A percentile compares a stretch with the other conserved stretches of the same genome.
Evolutionary conservation across 1,140 invertebrate genomes (phyloP).

Genomic region (Drosophila triauraria): DNA sequence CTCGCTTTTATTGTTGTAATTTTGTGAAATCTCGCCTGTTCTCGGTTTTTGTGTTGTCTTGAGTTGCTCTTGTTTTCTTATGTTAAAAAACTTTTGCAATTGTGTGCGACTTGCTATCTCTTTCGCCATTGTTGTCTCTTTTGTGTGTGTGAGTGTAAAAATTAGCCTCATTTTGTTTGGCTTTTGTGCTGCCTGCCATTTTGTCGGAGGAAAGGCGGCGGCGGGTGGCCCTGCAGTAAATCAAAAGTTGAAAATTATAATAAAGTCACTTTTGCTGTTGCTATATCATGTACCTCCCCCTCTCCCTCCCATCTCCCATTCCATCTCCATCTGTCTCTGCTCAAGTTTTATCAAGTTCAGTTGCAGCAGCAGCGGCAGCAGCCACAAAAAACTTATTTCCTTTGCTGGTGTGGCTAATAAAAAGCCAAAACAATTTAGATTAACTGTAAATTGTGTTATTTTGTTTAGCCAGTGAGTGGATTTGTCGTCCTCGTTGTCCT

Average conservation of each 20-base stretch:
- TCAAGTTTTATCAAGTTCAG: slow-evolving; percentile 79
- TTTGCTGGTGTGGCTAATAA: slow-evolving; percentile 71
- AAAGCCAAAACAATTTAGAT: slow-evolving; percentile 81
- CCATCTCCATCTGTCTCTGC: slow-evolving; percentile 34
- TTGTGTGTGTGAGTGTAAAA: slow-evolving; percentile 57
- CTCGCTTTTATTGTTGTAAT: slow-evolving; percentile 80
- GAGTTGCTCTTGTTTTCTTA: slow-evolving; percentile 56
- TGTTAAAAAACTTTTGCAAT: slow-evolving; percentile 76
- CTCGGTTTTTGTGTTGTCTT: slow-evolving; percentile 8
- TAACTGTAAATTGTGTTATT: slow-evolving; percentile 84
- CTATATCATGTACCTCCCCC: slow-evolving; percentile 60
- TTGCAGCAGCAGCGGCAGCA: slow-evolving; percentile 72
- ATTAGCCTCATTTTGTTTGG: slow-evolving; percentile 78
- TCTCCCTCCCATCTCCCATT: neutral
- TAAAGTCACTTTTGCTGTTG: slow-evolving; percentile 78
- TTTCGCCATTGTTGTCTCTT: slow-evolving; percentile 41
- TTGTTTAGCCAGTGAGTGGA: slow-evolving; percentile 70
- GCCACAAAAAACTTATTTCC: slow-evolving; percentile 73
- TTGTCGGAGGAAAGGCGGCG: slow-evolving; percentile 1
- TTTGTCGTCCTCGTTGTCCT: slow-evolving; percentile 47
- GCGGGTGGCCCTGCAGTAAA: slow-evolving; percentile 62
- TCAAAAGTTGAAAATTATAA: slow-evolving; percentile 84
- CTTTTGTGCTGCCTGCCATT: slow-evolving; percentile 58
- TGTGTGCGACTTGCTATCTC: slow-evolving; percentile 72
- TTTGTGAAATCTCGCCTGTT: slow-evolving; percentile 61